Conservation (phyloP, 30 jellyfish, hydroid and myxozoan genomes). For the Hydractinia echinata region DNA sequence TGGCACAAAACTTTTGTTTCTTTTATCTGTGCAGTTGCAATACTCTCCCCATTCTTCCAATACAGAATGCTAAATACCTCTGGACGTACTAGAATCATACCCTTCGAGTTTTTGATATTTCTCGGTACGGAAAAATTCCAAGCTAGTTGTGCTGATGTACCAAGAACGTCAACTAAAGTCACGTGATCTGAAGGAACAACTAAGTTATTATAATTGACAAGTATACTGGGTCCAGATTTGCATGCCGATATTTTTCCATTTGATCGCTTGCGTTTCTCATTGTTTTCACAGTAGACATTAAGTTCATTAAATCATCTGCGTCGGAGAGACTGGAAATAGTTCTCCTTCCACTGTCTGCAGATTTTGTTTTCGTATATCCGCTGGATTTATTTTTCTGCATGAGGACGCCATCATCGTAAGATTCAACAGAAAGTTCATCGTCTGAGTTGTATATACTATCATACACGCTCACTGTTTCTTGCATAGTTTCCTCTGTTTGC, state of each 20-base stretch:
- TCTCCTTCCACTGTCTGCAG: conserved; percentile 15
- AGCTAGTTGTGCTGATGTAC: conserved; percentile 41
- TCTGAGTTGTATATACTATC: conserved; percentile 24
- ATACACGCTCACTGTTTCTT: conserved; percentile 1
- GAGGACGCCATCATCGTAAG: conserved; percentile 1
- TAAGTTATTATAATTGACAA: conserved; percentile 26
- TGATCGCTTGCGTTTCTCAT: neutral
- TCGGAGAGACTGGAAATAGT: conserved; percentile 6
- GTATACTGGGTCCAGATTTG: conserved; percentile 36
- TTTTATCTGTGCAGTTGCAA: conserved; percentile 32
- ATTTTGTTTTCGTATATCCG: neutral
- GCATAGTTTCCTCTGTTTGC: conserved; percentile 4
- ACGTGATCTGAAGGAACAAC: conserved; percentile 42
- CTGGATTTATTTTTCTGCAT: neutral
- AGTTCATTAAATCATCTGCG: conserved; percentile 20
- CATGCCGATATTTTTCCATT: conserved; percentile 33
- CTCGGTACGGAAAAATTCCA: conserved; percentile 45
- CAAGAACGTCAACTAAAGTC: conserved; percentile 28
- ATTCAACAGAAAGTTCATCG: conserved; percentile 11
- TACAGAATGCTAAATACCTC: conserved; percentile 31
- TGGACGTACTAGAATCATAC: conserved; percentile 38
- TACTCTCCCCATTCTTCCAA: conserved; percentile 32
- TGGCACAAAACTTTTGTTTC: conserved; percentile 32
- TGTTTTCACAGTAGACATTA: conserved; percentile 21
- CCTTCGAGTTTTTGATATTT: conserved; percentile 1